Percentiles rank a stretch among this genome's conserved stretches.
Conservation (phyloP, 2,113 vertebrate genomes). For the Nothobranchius furzeri region DNA sequence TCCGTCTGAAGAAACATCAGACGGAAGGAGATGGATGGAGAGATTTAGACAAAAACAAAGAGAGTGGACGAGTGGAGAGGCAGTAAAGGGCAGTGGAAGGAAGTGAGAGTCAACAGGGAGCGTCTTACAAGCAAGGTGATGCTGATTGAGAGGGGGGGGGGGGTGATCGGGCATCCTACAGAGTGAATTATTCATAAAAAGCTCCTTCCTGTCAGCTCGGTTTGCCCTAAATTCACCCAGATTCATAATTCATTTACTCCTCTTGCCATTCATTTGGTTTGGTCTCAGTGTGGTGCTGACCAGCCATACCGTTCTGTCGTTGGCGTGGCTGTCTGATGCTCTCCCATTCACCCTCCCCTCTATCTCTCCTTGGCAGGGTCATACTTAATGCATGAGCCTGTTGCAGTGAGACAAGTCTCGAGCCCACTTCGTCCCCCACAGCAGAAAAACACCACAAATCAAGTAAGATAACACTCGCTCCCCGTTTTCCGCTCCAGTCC, state of each 20-base stretch:
- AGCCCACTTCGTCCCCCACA: constrained; percentile 48
- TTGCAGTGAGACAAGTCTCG: constrained; percentile 72
- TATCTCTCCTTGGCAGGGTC: constrained; percentile 61
- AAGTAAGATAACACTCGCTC: constrained; percentile 49
- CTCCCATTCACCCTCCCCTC: constrained; percentile 24
- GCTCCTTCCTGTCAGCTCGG: constrained; percentile 69
- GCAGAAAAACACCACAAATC: constrained; percentile 62
- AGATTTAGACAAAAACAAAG: constrained; percentile 37
- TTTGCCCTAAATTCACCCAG: constrained; percentile 80
- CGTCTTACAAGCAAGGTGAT: constrained; percentile 53
- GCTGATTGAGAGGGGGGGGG: constrained; percentile 18
- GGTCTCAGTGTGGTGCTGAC: constrained; percentile 50
- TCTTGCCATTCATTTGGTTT: constrained; percentile 52
- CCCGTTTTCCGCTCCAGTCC: constrained; percentile 27
- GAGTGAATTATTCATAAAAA: constrained; percentile 82
- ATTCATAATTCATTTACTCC: constrained; percentile 80
- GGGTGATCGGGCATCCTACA: constrained; percentile 63
- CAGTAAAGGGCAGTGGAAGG: constrained; percentile 27
- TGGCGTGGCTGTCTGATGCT: constrained; percentile 44
- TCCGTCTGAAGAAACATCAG: constrained; percentile 64
- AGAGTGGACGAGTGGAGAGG: constrained; percentile 18
- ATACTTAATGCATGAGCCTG: constrained; percentile 77
- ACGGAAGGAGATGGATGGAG: constrained; percentile 35
- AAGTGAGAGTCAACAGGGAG: constrained; percentile 53
- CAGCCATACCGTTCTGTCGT: constrained; percentile 56